Conservation (phyloP, 2,113 vertebrate species). For the Bubalus kerabau region DNA sequence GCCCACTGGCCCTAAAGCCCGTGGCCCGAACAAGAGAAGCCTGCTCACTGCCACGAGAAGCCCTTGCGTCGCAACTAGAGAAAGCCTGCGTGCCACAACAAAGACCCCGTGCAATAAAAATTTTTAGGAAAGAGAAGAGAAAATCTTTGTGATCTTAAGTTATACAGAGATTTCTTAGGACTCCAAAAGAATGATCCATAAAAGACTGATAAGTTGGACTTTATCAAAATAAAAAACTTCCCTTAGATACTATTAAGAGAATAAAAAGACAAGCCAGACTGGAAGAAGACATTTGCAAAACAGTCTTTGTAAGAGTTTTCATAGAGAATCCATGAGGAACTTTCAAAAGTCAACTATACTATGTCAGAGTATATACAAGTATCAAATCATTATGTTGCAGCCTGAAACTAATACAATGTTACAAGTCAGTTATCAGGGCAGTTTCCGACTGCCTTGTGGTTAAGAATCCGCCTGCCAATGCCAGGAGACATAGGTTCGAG, state of each 20-base stretch:
- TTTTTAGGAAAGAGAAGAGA: background rate
- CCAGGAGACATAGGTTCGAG: background rate
- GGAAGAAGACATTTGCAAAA: background rate
- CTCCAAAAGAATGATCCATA: background rate
- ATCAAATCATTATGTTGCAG: background rate
- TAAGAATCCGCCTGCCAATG: background rate
- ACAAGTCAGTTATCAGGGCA: background rate
- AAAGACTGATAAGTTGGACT: background rate
- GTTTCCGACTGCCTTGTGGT: background rate
- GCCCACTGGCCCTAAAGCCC: background rate
- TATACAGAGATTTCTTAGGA: background rate
- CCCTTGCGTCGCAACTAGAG: background rate
- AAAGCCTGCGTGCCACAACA: background rate
- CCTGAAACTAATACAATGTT: background rate
- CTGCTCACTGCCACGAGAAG: background rate
- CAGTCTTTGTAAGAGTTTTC: background rate
- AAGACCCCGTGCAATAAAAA: background rate
- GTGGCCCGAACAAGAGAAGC: background rate
- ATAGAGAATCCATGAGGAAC: background rate
- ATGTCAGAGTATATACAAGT: background rate
- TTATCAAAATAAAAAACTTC: background rate
- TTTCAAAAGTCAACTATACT: background rate
- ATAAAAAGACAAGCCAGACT: background rate
- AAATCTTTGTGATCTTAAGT: background rate
- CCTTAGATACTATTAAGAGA: background rate